phyloP scores from a whole-genome alignment of 2,888 invertebrate species.

The Oxytorus armatus region DNA sequence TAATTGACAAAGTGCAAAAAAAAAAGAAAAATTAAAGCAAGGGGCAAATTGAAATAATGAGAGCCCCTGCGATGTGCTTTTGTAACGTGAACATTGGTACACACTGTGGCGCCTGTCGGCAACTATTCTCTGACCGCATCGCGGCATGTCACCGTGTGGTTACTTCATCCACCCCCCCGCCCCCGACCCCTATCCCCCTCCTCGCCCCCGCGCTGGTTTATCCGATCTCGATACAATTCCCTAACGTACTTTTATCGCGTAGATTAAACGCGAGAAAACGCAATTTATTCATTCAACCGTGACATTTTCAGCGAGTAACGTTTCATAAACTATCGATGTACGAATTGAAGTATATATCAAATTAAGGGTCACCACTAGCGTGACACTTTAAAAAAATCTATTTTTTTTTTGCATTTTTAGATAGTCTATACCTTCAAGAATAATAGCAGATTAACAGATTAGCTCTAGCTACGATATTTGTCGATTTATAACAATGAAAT shows the following conservation, averaged over 20 bases:
- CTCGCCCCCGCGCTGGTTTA: conserved; percentile 13
- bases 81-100: conserved; percentile 54
- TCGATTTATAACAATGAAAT: too few relatives aligned
- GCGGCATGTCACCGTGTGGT: conserved; percentile 32
- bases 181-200: conserved; percentile 1
- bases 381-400: too few relatives aligned
- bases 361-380: too few relatives aligned
- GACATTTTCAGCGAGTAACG: neutral
- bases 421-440: too few relatives aligned
- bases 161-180: neutral
- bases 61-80: conserved; percentile 76
- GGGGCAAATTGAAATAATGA: conserved; percentile 73
- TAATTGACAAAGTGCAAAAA: conserved; percentile 9
- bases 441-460: too few relatives aligned
- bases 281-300: conserved; percentile 28
- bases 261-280: conserved; percentile 25
- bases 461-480: too few relatives aligned
- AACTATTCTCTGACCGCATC: conserved; percentile 78
- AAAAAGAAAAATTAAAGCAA: conserved; percentile 2
- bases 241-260: conserved; percentile 16
- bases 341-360: too few relatives aligned
- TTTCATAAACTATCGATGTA: neutral
- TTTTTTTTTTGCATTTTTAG: too few relatives aligned
- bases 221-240: conserved; percentile 56
- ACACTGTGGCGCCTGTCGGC: conserved; percentile 82